Evolutionary conservation across 2,888 invertebrate species (phyloP).

Genomic region (Ephialtes manifestator): DNA sequence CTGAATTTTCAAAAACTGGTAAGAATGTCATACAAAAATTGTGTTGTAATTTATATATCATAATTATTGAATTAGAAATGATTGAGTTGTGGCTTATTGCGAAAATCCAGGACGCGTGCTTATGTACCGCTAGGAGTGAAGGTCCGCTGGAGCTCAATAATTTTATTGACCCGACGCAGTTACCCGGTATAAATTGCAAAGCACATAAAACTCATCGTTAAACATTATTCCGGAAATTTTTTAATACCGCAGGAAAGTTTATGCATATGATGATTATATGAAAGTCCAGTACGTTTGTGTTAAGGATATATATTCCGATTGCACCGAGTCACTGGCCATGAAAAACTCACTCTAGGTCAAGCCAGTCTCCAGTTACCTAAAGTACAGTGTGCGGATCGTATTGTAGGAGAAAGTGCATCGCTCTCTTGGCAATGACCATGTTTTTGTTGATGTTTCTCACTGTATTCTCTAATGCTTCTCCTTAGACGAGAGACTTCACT

Average conservation of each 20-base stretch:
- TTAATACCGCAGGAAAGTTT: slow-evolving; percentile 41
- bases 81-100: neutral
- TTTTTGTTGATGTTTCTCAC: slow-evolving; percentile 53
- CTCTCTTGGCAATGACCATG: slow-evolving; percentile 53
- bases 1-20: too few relatives aligned
- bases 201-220: neutral
- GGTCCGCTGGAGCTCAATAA: neutral
- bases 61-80: neutral
- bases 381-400: slow-evolving; percentile 47
- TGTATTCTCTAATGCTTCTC: slow-evolving; percentile 27
- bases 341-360: slow-evolving; percentile 68
- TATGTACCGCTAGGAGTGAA: slow-evolving; percentile 4
- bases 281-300: slow-evolving; percentile 44
- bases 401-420: slow-evolving; percentile 66
- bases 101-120: neutral
- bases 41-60: neutral
- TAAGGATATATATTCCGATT: slow-evolving; percentile 13
- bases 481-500: neutral
- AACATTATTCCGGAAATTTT: slow-evolving; percentile 17
- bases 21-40: neutral
- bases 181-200: neutral
- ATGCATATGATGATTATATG: slow-evolving; percentile 43
- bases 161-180: neutral
- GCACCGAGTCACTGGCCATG: slow-evolving; percentile 53
- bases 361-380: slow-evolving; percentile 64